phyloP scores from a whole-genome alignment of 2,888 invertebrate species.

The Agrochola lota region DNA sequence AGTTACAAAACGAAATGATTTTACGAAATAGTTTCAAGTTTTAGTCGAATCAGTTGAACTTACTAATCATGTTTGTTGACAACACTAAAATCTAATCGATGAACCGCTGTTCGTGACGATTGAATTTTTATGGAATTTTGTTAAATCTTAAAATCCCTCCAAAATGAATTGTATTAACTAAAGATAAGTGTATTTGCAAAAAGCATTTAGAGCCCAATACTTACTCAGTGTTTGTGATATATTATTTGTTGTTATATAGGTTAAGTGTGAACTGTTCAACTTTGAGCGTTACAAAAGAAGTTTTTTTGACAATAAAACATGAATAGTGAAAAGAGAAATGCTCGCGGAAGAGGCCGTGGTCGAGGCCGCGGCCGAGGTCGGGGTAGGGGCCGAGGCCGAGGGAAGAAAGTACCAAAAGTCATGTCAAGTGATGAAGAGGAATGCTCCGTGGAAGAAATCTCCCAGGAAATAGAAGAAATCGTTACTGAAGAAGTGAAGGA shows the following conservation, averaged over 20 bases:
- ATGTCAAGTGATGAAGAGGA: slow-evolving; percentile 91
- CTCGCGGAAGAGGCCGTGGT: slow-evolving; percentile 94
- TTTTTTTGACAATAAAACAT: slow-evolving; percentile 67
- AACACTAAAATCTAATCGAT: slow-evolving; percentile 60
- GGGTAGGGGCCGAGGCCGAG: slow-evolving; percentile 93
- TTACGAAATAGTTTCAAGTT: background rate
- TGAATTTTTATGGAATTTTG: slow-evolving; percentile 40
- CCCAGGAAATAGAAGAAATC: slow-evolving; percentile 89
- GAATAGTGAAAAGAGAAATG: slow-evolving; percentile 91
- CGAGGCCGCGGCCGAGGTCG: slow-evolving; percentile 94
- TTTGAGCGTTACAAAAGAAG: slow-evolving; percentile 49
- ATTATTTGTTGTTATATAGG: slow-evolving; percentile 43
- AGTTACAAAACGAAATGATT: background rate
- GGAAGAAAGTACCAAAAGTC: slow-evolving; percentile 94
- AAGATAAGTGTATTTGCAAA: background rate
- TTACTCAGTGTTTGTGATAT: slow-evolving; percentile 2
- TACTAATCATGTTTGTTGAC: slow-evolving; percentile 14
- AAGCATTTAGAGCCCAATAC: background rate
- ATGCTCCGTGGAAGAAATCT: slow-evolving; percentile 87
- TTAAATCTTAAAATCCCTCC: slow-evolving; percentile 37
- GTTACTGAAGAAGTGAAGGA: slow-evolving; percentile 84
- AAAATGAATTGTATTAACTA: slow-evolving; percentile 29
- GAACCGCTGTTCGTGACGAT: slow-evolving; percentile 60
- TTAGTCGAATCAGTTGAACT: slow-evolving; percentile 35
- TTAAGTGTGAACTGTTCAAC: slow-evolving; percentile 51